phyloP scores from a whole-genome alignment of 2,888 invertebrate species.

The Tridacna crocea region DNA sequence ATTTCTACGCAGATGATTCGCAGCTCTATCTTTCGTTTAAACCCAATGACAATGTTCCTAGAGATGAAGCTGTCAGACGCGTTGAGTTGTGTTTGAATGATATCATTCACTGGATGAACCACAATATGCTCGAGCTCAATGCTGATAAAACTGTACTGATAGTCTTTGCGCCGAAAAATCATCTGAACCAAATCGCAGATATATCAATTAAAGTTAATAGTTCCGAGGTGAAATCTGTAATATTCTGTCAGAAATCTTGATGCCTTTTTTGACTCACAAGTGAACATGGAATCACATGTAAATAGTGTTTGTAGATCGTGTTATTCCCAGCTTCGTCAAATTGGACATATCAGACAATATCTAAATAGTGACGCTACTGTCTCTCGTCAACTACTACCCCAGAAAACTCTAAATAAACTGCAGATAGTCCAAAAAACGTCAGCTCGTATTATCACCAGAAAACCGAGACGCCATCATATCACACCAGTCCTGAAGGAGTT shows the following conservation, averaged over 20 bases:
- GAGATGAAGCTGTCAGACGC: constrained; percentile 17
- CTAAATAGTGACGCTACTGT: neutral
- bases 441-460: neutral
- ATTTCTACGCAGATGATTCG: constrained; percentile 54
- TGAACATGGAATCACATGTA: constrained; percentile 35
- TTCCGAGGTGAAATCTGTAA: neutral
- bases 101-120: constrained; percentile 40
- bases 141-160: constrained; percentile 35
- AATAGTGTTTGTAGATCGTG: constrained; percentile 20
- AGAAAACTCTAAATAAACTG: neutral
- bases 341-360: constrained; percentile 5
- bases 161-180: constrained; percentile 9
- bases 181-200: neutral
- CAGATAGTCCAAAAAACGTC: neutral
- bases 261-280: constrained; percentile 29
- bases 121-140: constrained; percentile 38
- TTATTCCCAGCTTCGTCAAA: too few species aligned
- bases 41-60: constrained; percentile 17
- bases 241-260: constrained; percentile 39
- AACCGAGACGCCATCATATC: neutral
- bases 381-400: neutral
- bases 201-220: neutral
- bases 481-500: neutral
- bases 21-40: constrained; percentile 44
- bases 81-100: constrained; percentile 34